A percentile compares a stretch with the other conserved stretches of the same genome.
phyloP scores from a whole-genome alignment of 2,888 invertebrate genomes.

The Agonopterix heracliana region DNA sequence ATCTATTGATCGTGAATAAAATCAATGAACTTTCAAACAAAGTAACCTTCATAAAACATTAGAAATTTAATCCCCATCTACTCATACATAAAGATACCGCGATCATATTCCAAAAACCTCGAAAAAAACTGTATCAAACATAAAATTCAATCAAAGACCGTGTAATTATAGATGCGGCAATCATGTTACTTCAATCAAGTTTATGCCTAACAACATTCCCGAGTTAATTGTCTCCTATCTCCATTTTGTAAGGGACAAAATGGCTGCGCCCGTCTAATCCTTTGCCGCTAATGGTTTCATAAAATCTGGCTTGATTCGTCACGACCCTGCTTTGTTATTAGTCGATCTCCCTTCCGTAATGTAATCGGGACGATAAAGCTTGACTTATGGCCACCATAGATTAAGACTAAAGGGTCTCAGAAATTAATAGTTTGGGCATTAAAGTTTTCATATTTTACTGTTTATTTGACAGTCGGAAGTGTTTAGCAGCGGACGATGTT shows the following conservation, averaged over 20 bases:
- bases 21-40: neutral
- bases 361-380: conserved; percentile 26
- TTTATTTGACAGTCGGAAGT: conserved; percentile 1
- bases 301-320: conserved; percentile 37
- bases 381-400: conserved; percentile 26
- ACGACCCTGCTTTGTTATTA: conserved; percentile 34
- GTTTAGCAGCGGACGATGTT: neutral
- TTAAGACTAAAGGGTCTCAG: conserved; percentile 2
- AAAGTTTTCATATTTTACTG: neutral
- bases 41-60: neutral
- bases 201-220: conserved; percentile 36
- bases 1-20: neutral
- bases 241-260: conserved; percentile 9
- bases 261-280: conserved; percentile 12
- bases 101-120: neutral
- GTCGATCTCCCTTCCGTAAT: conserved; percentile 31
- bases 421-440: neutral
- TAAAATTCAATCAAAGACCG: conserved; percentile 35
- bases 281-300: conserved; percentile 27
- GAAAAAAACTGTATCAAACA: conserved; percentile 3
- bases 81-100: conserved; percentile 1
- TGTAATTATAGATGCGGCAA: conserved; percentile 30
- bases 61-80: neutral
- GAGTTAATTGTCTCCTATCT: conserved; percentile 30
- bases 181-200: conserved; percentile 24